A percentile compares a stretch with the other conserved stretches of the same genome.
phyloP scores from a whole-genome alignment of 1,140 invertebrate genomes.

The Cydia splendana region DNA sequence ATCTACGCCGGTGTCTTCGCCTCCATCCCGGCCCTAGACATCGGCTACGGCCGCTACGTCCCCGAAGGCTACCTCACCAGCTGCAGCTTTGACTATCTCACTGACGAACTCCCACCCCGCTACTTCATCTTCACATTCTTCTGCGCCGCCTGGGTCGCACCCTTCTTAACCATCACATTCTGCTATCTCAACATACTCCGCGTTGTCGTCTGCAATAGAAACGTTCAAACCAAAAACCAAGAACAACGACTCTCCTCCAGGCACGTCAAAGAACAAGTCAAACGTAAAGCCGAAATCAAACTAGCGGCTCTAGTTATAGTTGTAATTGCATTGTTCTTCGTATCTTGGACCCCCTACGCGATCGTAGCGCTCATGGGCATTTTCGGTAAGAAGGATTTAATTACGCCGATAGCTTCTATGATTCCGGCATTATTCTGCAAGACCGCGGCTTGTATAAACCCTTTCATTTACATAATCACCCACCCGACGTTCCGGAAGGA shows the following conservation, averaged over 20 bases:
- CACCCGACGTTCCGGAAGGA: slow-evolving; percentile 85
- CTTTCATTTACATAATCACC: slow-evolving; percentile 87
- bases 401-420: slow-evolving; percentile 86
- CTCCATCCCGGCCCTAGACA: slow-evolving; percentile 83
- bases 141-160: slow-evolving; percentile 84
- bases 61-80: slow-evolving; percentile 89
- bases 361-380: slow-evolving; percentile 86
- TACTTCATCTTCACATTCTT: slow-evolving; percentile 86
- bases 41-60: slow-evolving; percentile 86
- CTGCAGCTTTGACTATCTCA: slow-evolving; percentile 91
- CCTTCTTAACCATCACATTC: slow-evolving; percentile 84
- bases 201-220: slow-evolving; percentile 81
- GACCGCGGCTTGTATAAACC: slow-evolving; percentile 86
- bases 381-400: slow-evolving; percentile 81
- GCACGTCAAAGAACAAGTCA: slow-evolving; percentile 82
- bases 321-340: slow-evolving; percentile 85
- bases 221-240: slow-evolving; percentile 61
- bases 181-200: slow-evolving; percentile 86
- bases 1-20: slow-evolving; percentile 85
- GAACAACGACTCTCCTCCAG: slow-evolving; percentile 75
- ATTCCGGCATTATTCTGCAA: slow-evolving; percentile 89
- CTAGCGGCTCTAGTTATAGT: slow-evolving; percentile 84
- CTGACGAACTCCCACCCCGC: slow-evolving; percentile 78
- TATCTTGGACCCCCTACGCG: slow-evolving; percentile 89
- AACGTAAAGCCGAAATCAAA: slow-evolving; percentile 84